Evolutionary conservation across 2,888 invertebrate genomes (phyloP), one percentile per base, ranked within the genome.

Genomic region (Dendrolimus houi): DNA sequence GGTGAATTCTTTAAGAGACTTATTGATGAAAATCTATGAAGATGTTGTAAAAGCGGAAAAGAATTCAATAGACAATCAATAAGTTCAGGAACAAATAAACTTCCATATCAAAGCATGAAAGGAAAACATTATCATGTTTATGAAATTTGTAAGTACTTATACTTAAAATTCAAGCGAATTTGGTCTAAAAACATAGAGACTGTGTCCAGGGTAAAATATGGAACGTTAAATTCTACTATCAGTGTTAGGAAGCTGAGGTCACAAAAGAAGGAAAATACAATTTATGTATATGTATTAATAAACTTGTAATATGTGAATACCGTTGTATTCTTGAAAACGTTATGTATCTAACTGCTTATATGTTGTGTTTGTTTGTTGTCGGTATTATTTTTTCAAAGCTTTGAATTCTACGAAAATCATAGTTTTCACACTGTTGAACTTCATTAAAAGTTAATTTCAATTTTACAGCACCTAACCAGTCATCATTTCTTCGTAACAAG

Each of bases 141-240:
- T 66, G 84, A 85, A 80, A 65, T 83, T 29, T 62, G 86, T 86
- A 74, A 81, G 85, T 79, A 65, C 17, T 17, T 65, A 62, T 55
- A 9, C 13, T 52, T 54, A 52, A 55, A 54, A 12, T 56, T 52
- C 40, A 55, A 56, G 53, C 53, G 3, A 41, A 41, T 63, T 63
- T 17, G 40, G 59, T 61, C 54, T 14, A 53, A 59, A 57, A 57
- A 57, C n/a, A 54, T 6, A 29, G 29, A 41, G 52, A 8, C 42
- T 14, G 41, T 52, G 17, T 55, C 55, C 14, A 41, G 13, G 10
- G 10, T 14, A 55, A 10, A 55, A 8, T 13, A 52, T 6, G 29
- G 13, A 40, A 47, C 8, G 9, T 9, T 13, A 53, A 47, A 12
- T 9, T 13, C 9, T 53, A 13, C 47, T 53, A 13, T 53, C 17